These are phyloP conservation scores for Capitulum mitella DNA, from an alignment of 2,888 invertebrate genomes.

Conservation along the genomic window DNA sequence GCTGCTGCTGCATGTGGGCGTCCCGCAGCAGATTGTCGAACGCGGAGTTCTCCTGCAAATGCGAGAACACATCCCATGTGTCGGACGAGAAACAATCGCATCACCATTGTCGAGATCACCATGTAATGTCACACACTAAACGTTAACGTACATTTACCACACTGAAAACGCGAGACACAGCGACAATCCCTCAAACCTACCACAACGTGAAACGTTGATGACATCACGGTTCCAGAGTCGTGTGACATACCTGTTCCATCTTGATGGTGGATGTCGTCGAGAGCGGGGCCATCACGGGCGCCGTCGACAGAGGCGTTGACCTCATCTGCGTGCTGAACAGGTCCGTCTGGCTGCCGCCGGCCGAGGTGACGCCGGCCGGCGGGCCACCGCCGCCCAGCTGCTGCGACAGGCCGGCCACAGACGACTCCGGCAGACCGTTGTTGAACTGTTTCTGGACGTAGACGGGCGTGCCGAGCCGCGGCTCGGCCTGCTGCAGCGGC, in stretches of 20 bases:
- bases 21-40: slow-evolving; percentile 27
- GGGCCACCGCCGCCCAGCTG: background rate
- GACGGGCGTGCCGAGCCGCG: slow-evolving; percentile 19
- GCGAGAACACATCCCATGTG: too few relatives aligned
- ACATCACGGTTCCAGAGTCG: too few relatives aligned
- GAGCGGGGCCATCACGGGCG: background rate
- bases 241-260: background rate
- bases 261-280: background rate
- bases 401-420: background rate
- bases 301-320: background rate
- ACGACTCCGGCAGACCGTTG: slow-evolving; percentile 12
- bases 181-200: too few relatives aligned
- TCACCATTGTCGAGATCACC: too few relatives aligned
- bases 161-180: too few relatives aligned
- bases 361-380: background rate
- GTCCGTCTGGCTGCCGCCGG: background rate
- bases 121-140: too few relatives aligned
- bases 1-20: slow-evolving; percentile 18
- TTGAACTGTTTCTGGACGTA: slow-evolving; percentile 10
- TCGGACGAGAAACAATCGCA: too few relatives aligned
- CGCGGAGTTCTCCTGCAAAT: slow-evolving; percentile 13
- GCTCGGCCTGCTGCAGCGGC: slow-evolving; percentile 45
- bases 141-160: too few relatives aligned
- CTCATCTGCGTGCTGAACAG: background rate
- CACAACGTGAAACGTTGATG: too few relatives aligned